Conservation (phyloP, 1,140 invertebrate genomes). For the Alviniconcha marisindica region DNA sequence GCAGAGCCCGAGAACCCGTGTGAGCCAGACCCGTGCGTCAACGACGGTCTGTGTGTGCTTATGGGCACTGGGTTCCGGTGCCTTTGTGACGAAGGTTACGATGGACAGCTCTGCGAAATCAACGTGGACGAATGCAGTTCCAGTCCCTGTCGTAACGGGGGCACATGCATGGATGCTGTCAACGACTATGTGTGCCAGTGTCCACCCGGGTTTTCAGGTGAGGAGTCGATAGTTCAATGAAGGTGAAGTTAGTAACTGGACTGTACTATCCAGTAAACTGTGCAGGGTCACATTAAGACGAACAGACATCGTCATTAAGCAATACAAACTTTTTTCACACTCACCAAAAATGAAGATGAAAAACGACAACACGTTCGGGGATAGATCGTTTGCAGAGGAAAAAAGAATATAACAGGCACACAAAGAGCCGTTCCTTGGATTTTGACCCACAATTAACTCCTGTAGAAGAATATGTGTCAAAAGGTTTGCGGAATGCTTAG, state of each 20-base stretch:
- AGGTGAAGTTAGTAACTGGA: background rate
- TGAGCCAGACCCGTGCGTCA: background rate
- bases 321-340: too few species aligned
- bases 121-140: constrained; percentile 52
- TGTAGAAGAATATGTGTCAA: too few species aligned
- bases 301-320: background rate
- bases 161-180: constrained; percentile 72
- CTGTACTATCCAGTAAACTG: too few species aligned
- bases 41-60: background rate
- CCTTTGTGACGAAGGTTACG: constrained; percentile 13
- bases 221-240: background rate
- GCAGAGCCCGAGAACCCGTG: background rate
- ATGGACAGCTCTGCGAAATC: constrained; percentile 31
- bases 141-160: constrained; percentile 88
- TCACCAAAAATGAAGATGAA: too few species aligned
- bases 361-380: too few species aligned
- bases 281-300: background rate
- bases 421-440: too few species aligned
- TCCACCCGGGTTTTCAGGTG: constrained; percentile 43
- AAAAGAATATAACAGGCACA: too few species aligned
- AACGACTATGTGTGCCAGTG: constrained; percentile 52
- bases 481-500: too few species aligned
- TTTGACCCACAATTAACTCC: too few species aligned
- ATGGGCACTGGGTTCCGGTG: background rate
- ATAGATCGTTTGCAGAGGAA: too few species aligned